Base-by-base conservation (phyloP, 2,113 vertebrate species). In the Phyllopteryx taeniolatus region DNA sequence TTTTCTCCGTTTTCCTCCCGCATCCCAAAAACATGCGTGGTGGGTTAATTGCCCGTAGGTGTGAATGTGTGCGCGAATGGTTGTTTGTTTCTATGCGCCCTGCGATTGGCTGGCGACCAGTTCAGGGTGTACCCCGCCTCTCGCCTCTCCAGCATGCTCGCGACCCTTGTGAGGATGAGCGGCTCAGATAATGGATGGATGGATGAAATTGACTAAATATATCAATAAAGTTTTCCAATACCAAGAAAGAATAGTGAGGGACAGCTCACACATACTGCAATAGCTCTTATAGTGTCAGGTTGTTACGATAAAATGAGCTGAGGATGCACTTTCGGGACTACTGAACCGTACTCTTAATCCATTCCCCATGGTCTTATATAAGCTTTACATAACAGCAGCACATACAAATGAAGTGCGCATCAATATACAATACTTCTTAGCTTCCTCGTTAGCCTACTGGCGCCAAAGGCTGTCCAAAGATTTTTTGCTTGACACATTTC, bases 361-460 rank as follows among this genome's bases (percentile, higher is more conserved):
- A 88, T 86, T 87, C 75, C 83, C 73, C 27, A 79, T 79, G 71
- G 78, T 42, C 53, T 86, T 86, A 86, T 35, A 19, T 77, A 86
- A 90, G 27, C 59, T 54, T 70, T 67, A 62, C 35, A 11, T 62
- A 39, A 62, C 14, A 33, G 22, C 5, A 54, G 7, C n/a, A 54
- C n/a, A 54, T 22, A 4, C 20, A 54, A 54, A 54, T 54, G 53
- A 54, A 22, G 8, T 61, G 31, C 15, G 15, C 59, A 35, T 61
- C 31, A 35, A 31, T 39, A 3, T 6, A 6, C 35, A 13, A 2
- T 17, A 35, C 2, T 46, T 17, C 43, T 66, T 31, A 5, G 5
- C 20, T 65, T 39, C 17, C 20, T 61, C 5, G 22, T 35, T 61
- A 10, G 19, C 8, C 17, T n/a, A 7, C 11, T 43, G 20, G 20